phyloP scores from a whole-genome alignment of 2,888 invertebrate genomes.

The Sylvicola cinctus region DNA sequence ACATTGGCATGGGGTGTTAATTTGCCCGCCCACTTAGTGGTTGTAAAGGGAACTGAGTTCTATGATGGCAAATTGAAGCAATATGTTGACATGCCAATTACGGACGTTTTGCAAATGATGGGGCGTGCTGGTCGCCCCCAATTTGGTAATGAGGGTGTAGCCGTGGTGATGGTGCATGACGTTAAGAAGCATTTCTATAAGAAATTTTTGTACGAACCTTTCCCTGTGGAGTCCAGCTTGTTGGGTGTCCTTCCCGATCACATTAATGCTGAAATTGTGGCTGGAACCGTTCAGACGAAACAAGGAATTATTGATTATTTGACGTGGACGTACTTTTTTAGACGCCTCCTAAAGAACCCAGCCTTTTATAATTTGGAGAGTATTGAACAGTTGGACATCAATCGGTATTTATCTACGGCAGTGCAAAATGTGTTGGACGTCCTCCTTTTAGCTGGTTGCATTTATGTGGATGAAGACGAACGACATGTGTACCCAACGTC shows the following conservation, averaged over 20 bases:
- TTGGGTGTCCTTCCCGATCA: conserved; percentile 85
- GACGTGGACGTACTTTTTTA: conserved; percentile 97
- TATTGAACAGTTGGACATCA: conserved; percentile 43
- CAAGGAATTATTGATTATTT: conserved; percentile 90
- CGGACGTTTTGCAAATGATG: conserved; percentile 99
- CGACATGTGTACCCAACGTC: conserved; percentile 34
- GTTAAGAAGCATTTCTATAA: conserved; percentile 98
- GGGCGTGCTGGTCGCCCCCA: conserved; percentile 96
- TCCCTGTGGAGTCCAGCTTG: conserved; percentile 94
- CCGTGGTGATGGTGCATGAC: conserved; percentile 81
- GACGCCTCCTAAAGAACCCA: conserved; percentile 80
- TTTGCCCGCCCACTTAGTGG: conserved; percentile 92
- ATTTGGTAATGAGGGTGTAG: conserved; percentile 82
- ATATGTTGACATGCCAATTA: conserved; percentile 99
- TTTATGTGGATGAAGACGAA: conserved; percentile 51
- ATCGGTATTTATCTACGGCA: conserved; percentile 56
- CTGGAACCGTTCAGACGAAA: conserved; percentile 83
- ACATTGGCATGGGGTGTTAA: conserved; percentile 99
- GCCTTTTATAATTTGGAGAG: conserved; percentile 67
- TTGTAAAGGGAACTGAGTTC: conserved; percentile 98
- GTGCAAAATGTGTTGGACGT: conserved; percentile 59
- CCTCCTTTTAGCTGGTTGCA: conserved; percentile 56
- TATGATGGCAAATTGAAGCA: conserved; percentile 91
- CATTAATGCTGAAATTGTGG: conserved; percentile 90
- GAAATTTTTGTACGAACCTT: conserved; percentile 96